Conservation (phyloP, 2,797 vertebrate species). For the Gallinago stenura region DNA sequence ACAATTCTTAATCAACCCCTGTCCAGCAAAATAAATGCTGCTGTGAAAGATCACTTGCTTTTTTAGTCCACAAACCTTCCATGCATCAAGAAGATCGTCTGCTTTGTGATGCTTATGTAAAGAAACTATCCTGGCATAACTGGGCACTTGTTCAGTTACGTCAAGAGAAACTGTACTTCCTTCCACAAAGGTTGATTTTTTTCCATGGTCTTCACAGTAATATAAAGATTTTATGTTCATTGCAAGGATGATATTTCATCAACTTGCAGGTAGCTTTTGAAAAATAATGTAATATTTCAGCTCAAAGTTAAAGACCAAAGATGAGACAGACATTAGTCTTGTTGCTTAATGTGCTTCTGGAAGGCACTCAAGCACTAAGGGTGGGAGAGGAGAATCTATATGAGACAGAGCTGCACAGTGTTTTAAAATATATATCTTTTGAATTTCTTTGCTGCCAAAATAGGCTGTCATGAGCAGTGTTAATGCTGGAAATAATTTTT, state of each 20-base stretch:
- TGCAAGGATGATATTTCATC: constrained; percentile 34
- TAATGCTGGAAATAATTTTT: constrained; percentile 32
- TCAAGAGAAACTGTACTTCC: neutral
- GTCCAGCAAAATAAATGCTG: neutral
- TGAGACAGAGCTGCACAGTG: neutral
- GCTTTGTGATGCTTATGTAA: neutral
- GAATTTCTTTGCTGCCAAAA: neutral
- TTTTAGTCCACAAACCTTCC: neutral
- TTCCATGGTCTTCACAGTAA: neutral
- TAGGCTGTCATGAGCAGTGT: neutral
- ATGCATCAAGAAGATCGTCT: neutral
- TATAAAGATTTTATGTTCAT: constrained; percentile 9
- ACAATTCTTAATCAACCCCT: neutral
- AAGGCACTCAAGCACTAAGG: neutral
- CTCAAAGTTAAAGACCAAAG: neutral
- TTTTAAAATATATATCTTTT: constrained; percentile 27
- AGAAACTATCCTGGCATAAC: neutral
- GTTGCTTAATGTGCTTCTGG: constrained; percentile 35
- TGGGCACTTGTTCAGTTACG: neutral
- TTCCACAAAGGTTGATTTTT: neutral
- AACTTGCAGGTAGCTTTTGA: constrained; percentile 16
- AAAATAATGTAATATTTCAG: constrained; percentile 42
- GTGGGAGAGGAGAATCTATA: neutral
- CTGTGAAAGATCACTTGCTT: neutral
- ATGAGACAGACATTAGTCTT: constrained; percentile 48